Percentiles rank a stretch among this genome's conserved stretches.
phyloP scores from a whole-genome alignment of 1,140 invertebrate genomes.

The Daktulosphaira vitifoliae region DNA sequence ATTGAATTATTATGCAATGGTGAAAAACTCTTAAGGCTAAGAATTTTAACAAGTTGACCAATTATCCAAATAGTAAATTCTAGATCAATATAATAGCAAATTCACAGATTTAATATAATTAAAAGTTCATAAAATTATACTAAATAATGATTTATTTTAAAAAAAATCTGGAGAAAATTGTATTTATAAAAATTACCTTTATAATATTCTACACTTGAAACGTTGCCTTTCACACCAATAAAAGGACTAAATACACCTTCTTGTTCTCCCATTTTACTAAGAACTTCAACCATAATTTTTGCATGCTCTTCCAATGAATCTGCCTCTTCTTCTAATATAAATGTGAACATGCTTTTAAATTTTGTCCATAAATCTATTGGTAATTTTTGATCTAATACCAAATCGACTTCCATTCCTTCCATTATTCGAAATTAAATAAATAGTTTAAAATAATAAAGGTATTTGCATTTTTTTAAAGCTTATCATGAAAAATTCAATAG shows the following conservation, averaged over 20 bases:
- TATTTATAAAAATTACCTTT: slow-evolving; percentile 15
- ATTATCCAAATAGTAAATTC: slow-evolving; percentile 30
- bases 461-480: too few relatives aligned
- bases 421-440: background rate
- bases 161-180: too few relatives aligned
- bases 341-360: slow-evolving; percentile 31
- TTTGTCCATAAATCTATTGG: slow-evolving; percentile 24
- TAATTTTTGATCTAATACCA: background rate
- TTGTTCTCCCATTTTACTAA: slow-evolving; percentile 31
- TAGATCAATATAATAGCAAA: background rate
- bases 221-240: slow-evolving; percentile 1
- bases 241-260: slow-evolving; percentile 26
- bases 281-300: slow-evolving; percentile 28
- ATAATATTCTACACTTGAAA: slow-evolving; percentile 14
- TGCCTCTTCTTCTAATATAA: slow-evolving; percentile 25
- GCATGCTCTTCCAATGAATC: slow-evolving; percentile 29
- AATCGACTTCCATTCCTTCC: slow-evolving; percentile 19
- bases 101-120: background rate
- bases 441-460: too few relatives aligned
- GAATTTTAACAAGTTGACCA: slow-evolving; percentile 25
- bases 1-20: slow-evolving; percentile 21
- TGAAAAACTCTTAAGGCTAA: slow-evolving; percentile 4
- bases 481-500: too few relatives aligned
- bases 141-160: too few relatives aligned
- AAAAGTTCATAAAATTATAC: too few relatives aligned